A percentile compares a stretch with the other conserved stretches of the same genome.
Conservation (phyloP, 2,797 vertebrate genomes). For the Rhabdomys pumilio region DNA sequence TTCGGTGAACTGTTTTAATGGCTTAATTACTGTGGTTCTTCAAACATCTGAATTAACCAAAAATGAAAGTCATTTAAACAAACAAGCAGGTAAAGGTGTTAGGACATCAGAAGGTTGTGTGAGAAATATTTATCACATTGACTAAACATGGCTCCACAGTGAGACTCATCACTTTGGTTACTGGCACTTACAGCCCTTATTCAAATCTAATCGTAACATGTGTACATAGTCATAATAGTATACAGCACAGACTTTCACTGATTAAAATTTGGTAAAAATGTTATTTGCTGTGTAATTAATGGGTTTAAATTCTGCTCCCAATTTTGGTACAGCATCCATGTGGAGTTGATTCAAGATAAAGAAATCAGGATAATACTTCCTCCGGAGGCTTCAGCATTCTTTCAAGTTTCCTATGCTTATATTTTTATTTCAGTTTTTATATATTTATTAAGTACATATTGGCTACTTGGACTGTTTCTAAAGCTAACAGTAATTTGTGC, state of each 20-base stretch:
- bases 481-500: neutral
- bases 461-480: neutral
- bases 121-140: neutral
- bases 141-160: neutral
- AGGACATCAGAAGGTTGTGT: neutral
- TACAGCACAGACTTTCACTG: constrained; percentile 1
- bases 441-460: neutral
- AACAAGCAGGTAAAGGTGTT: neutral
- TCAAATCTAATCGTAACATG: neutral
- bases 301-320: constrained; percentile 36
- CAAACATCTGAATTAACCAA: constrained; percentile 30
- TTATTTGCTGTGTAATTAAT: neutral
- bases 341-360: neutral
- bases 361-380: neutral
- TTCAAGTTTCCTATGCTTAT: neutral
- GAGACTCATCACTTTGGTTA: constrained; percentile 2
- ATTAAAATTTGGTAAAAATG: constrained; percentile 24
- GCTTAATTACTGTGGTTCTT: constrained; percentile 28
- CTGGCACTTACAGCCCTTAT: neutral
- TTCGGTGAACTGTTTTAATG: neutral
- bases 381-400: neutral
- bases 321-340: neutral
- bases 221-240: neutral
- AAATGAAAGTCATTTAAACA: constrained; percentile 56
- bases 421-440: constrained; percentile 14